Percentiles rank a stretch among this genome's conserved stretches.
These are phyloP conservation scores for Masticophis lateralis DNA, from an alignment of 2,797 vertebrate species.

Conservation along the genomic window DNA sequence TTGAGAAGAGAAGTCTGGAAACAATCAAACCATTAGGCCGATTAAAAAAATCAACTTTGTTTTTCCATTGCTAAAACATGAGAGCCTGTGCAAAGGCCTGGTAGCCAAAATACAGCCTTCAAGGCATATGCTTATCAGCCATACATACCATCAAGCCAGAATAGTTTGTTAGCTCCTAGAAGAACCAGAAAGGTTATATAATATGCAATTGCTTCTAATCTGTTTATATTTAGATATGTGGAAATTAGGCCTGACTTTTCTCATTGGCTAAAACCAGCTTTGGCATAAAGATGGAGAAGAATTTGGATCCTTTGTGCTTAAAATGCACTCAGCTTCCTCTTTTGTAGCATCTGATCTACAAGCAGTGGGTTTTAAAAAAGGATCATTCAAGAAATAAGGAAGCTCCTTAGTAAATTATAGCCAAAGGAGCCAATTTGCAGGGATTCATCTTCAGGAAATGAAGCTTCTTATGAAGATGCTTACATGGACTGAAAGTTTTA, in stretches of 20 bases:
- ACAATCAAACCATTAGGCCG: not conserved
- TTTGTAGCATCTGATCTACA: not conserved
- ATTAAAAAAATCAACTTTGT: no score
- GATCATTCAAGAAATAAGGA: not conserved
- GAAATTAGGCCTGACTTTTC: not conserved
- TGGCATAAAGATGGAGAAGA: not conserved
- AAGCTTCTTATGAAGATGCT: not conserved
- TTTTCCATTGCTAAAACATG: not conserved
- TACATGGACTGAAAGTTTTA: not conserved
- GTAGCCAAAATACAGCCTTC: not conserved
- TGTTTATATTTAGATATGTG: constrained; percentile 2
- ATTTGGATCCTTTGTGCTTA: not conserved
- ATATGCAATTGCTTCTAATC: not conserved
- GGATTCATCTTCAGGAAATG: not conserved
- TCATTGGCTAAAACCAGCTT: not conserved
- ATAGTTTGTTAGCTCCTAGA: not conserved
- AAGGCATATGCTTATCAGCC: not conserved
- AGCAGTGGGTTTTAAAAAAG: not conserved
- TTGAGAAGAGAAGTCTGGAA: not conserved
- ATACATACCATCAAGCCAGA: not conserved
- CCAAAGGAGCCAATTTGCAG: not conserved
- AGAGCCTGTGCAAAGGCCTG: not conserved
- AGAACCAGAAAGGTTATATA: constrained; percentile 8
- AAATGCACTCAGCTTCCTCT: not conserved
- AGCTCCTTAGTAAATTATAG: not conserved